Percentiles rank a stretch among this genome's conserved stretches.
Conservation (phyloP, 1,140 invertebrate species). For the Drosophila takahashii region DNA sequence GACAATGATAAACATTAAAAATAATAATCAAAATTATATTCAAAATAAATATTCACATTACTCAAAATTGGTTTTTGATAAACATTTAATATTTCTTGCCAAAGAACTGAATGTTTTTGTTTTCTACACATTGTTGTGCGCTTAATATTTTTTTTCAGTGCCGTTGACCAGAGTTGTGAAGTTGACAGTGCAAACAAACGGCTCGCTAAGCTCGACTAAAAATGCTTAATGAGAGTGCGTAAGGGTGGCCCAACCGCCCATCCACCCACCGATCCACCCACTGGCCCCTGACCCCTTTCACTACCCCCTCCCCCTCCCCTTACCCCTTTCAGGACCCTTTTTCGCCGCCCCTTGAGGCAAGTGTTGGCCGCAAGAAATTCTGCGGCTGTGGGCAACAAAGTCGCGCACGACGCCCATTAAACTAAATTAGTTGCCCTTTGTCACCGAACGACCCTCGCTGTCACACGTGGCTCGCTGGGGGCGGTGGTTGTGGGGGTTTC, state of each 20-base stretch:
- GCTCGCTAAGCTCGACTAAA: conserved; percentile 79
- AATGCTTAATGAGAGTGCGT: conserved; percentile 79
- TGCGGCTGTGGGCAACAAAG: conserved; percentile 67
- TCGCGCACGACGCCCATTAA: conserved; percentile 74
- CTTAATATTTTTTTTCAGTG: conserved; percentile 20
- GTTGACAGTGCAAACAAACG: conserved; percentile 79
- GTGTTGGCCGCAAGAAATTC: conserved; percentile 72
- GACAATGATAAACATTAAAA: too few relatives aligned
- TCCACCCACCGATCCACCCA: conserved; percentile 2
- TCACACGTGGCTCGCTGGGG: conserved; percentile 39
- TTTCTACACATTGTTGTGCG: not conserved
- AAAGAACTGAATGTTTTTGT: not conserved
- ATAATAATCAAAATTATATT: too few relatives aligned
- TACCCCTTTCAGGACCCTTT: not conserved
- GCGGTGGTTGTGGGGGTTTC: not conserved
- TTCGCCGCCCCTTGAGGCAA: conserved; percentile 20
- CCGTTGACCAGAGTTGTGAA: conserved; percentile 19
- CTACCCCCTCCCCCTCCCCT: not conserved
- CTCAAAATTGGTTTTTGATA: too few relatives aligned
- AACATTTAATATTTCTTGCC: too few relatives aligned
- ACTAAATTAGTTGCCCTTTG: conserved; percentile 81
- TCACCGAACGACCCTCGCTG: conserved; percentile 69
- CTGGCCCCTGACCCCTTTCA: conserved; percentile 1
- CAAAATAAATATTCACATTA: too few relatives aligned
- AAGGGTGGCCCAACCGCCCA: conserved; percentile 26